phyloP scores from a whole-genome alignment of 2,888 invertebrate species.

The Cordilura impudica region DNA sequence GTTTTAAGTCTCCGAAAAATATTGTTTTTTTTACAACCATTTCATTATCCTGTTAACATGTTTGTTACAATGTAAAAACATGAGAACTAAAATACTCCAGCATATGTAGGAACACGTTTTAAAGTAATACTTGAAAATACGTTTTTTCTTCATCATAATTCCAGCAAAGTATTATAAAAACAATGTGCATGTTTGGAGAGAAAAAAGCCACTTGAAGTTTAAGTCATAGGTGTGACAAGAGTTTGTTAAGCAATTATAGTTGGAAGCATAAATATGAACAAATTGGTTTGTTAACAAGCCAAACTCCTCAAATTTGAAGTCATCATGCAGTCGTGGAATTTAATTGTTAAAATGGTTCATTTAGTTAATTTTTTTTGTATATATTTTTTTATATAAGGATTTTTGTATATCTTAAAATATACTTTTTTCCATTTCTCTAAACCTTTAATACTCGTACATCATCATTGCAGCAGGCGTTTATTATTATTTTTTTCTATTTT shows the following conservation, averaged over 20 bases:
- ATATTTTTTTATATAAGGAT: conserved; percentile 7
- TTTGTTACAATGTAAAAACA: not conserved
- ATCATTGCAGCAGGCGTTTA: conserved; percentile 34
- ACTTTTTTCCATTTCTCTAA: not conserved
- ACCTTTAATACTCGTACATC: not conserved
- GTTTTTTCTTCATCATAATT: not conserved
- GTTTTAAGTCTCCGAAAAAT: too few relatives aligned
- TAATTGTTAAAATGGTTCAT: conserved; percentile 75
- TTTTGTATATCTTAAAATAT: not conserved
- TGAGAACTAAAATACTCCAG: not conserved
- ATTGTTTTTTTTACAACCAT: not conserved
- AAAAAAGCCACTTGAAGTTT: conserved; percentile 42
- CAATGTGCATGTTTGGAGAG: too few relatives aligned
- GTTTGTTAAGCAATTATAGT: conserved; percentile 48
- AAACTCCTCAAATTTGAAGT: not conserved
- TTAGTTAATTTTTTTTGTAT: conserved; percentile 54
- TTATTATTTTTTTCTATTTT: conserved; percentile 41
- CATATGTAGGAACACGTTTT: not conserved
- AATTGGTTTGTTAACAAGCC: conserved; percentile 52
- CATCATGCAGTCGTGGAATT: conserved; percentile 64
- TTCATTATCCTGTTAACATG: not conserved
- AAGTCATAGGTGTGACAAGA: conserved; percentile 40
- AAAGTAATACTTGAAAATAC: not conserved
- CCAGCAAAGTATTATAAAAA: not conserved
- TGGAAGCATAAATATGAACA: not conserved